Evolutionary conservation across 2,888 invertebrate genomes (phyloP).

Genomic region (Diachrysia chrysitis): DNA sequence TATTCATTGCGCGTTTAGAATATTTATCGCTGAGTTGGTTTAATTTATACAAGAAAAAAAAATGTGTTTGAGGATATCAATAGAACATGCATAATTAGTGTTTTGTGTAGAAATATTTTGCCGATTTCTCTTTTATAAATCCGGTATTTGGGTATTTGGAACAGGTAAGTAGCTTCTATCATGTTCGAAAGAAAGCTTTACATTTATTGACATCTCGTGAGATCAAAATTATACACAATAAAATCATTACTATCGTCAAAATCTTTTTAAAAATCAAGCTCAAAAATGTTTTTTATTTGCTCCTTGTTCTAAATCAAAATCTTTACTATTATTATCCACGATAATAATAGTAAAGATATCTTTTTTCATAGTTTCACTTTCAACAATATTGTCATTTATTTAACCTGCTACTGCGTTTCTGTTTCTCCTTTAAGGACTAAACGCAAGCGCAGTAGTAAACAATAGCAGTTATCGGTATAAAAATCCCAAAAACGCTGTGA

Average conservation of each 20-base stretch:
- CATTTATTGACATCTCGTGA: neutral
- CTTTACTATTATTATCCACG: too few species aligned
- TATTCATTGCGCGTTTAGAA: constrained; percentile 44
- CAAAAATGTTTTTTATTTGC: neutral
- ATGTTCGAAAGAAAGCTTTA: neutral
- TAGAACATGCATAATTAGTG: too few species aligned
- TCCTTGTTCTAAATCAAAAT: constrained; percentile 4
- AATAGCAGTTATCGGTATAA: neutral
- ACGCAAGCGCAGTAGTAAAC: constrained; percentile 7
- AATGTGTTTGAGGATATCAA: too few species aligned
- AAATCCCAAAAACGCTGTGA: neutral
- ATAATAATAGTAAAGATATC: neutral
- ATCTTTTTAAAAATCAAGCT: neutral
- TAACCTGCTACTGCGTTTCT: constrained; percentile 3
- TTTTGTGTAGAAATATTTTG: neutral
- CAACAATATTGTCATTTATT: neutral
- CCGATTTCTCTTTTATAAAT: neutral
- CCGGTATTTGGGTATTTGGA: constrained; percentile 4
- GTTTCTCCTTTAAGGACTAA: constrained; percentile 2
- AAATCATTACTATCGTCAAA: too few species aligned
- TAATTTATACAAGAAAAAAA: too few species aligned
- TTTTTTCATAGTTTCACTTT: neutral
- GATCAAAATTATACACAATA: neutral
- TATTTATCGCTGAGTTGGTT: too few species aligned
- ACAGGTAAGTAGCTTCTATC: neutral